These are phyloP conservation scores for Molossus alvarezi DNA, from an alignment of 2,797 vertebrate genomes.

Conservation along the genomic window DNA sequence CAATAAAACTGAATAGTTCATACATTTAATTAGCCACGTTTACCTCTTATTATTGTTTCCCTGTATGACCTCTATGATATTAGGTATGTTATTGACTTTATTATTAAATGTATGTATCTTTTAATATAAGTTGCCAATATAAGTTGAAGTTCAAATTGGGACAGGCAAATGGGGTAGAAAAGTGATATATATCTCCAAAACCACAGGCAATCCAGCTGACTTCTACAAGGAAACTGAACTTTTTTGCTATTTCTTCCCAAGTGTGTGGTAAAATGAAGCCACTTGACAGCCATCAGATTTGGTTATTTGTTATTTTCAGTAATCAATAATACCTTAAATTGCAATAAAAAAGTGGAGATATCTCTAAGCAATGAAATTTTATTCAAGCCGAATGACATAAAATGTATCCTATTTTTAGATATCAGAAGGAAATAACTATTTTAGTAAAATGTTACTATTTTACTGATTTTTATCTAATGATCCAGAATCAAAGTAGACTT, in stretches of 20 bases:
- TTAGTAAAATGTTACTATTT: constrained; percentile 61
- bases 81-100: neutral
- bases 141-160: constrained; percentile 52
- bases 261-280: constrained; percentile 4
- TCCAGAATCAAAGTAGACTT: constrained; percentile 63
- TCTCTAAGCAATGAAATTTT: constrained; percentile 59
- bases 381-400: neutral
- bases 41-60: neutral
- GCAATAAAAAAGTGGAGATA: neutral
- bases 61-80: neutral
- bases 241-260: constrained; percentile 16
- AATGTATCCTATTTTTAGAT: constrained; percentile 60
- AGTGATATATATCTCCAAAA: neutral
- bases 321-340: constrained; percentile 46
- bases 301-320: constrained; percentile 47
- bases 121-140: constrained; percentile 56
- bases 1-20: constrained; percentile 46
- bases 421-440: constrained; percentile 33
- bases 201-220: constrained; percentile 32
- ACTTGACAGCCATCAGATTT: constrained; percentile 8
- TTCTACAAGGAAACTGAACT: neutral
- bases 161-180: neutral
- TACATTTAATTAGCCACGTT: neutral
- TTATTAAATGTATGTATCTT: constrained; percentile 4
- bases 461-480: constrained; percentile 62